Base-by-base conservation (phyloP, 2,113 vertebrate genomes). In the Monopterus albus region DNA sequence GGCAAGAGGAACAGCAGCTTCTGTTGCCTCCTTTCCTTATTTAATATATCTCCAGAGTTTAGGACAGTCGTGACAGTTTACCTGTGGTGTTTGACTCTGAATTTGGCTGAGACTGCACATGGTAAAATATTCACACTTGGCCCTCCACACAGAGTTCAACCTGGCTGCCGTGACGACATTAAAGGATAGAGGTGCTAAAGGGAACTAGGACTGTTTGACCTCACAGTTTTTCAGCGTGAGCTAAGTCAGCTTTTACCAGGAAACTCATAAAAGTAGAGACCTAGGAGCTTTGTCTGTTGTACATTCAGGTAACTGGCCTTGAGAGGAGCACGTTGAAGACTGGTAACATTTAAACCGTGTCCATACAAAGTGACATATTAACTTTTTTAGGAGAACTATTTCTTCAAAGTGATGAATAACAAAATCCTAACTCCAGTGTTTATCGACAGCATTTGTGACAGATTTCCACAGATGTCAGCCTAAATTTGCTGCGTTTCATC, bases 191-290 rank as follows among this genome's bases (percentile, higher is more conserved):
- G 18, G 36, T 49, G 26, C 35, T 28, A 7, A 62, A 33, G 53
- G 31, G 52, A 75, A 58, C n/a, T n/a, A n/a, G n/a, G n/a, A n/a
- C n/a, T n/a, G n/a, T n/a, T n/a, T n/a, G n/a, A n/a, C n/a, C n/a
- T n/a, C n/a, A n/a, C 13, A 40, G 38, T 69, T 63, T 55, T 21
- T 65, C 45, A 51, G 15, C 33, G 21, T 50, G 52, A 60, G 68
- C 78, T 78, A 67, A 83, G 56, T 82, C 66, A 57, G 73, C 50
- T 0, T 53, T 47, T 51, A 57, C 69, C 53, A 55, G 23, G 45
- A 65, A 47, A 9, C 36, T 7, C 28, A 50, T 17, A 61, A 31
- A 65, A 68, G 39, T 52, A 14, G 35, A 62, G 61, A 55, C 29
- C 3, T 3, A n/a, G 18, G 12, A 79, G 10, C 60, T 69, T 72